Conservation (phyloP, 2,797 vertebrate species). For the Microchirus variegatus region DNA sequence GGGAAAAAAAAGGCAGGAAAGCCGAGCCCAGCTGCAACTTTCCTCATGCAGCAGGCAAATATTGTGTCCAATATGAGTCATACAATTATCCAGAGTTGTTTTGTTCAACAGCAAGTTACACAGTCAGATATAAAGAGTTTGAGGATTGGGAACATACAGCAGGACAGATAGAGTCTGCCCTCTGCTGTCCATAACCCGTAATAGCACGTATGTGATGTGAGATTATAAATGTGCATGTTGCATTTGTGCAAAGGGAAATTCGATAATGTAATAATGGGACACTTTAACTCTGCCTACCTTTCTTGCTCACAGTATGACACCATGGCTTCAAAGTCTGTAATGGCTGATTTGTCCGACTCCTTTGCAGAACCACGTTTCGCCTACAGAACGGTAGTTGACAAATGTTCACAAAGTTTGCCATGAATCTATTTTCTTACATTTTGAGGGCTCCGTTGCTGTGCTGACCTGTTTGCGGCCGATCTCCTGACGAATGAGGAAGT, state of each 20-base stretch:
- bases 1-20: conserved; percentile 5
- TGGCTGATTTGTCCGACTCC: conserved; percentile 85
- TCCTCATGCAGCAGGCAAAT: not conserved
- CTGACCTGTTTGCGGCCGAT: conserved; percentile 85
- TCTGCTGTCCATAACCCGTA: conserved; percentile 50
- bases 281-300: conserved; percentile 78
- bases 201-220: not conserved
- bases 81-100: not conserved
- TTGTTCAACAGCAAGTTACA: not conserved
- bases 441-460: not conserved
- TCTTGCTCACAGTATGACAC: conserved; percentile 89
- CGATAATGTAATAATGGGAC: not conserved
- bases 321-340: conserved; percentile 91
- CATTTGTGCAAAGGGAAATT: conserved; percentile 1
- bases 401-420: not conserved
- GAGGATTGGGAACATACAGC: not conserved
- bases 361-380: conserved; percentile 88
- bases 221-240: conserved; percentile 9
- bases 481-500: conserved; percentile 93
- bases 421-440: not conserved
- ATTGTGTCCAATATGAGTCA: not conserved
- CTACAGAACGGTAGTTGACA: conserved; percentile 70
- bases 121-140: not conserved
- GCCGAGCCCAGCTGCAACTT: not conserved
- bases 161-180: conserved; percentile 34